Percentiles rank a stretch among this genome's conserved stretches.
These are phyloP conservation scores for Cylindroiulus punctatus DNA, from an alignment of 2,888 invertebrate species.

Conservation along the genomic window DNA sequence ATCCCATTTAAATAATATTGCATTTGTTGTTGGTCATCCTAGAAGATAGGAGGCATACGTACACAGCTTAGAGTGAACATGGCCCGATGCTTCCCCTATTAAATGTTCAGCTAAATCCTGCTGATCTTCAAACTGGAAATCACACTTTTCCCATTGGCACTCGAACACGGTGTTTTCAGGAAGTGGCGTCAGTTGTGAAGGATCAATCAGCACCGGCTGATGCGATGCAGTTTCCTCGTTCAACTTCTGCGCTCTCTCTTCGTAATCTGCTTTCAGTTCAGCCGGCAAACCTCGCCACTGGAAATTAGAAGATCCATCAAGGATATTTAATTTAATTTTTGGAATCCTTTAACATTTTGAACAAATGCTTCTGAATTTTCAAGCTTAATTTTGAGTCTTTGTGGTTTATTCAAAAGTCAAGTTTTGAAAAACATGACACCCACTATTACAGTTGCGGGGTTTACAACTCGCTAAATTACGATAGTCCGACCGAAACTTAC, in stretches of 20 bases:
- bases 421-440: too few species aligned
- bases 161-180: slow-evolving; percentile 74
- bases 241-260: slow-evolving; percentile 87
- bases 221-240: slow-evolving; percentile 85
- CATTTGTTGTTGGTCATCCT: too few species aligned
- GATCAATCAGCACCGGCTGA: slow-evolving; percentile 62
- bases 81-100: slow-evolving; percentile 75
- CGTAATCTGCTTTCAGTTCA: slow-evolving; percentile 91
- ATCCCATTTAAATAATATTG: too few species aligned
- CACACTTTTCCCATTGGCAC: slow-evolving; percentile 91
- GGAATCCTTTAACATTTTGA: too few species aligned
- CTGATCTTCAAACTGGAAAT: slow-evolving; percentile 91
- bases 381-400: too few species aligned
- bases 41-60: too few species aligned
- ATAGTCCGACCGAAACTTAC: slow-evolving; percentile 65
- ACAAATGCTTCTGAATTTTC: too few species aligned
- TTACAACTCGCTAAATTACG: too few species aligned
- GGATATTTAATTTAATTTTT: too few species aligned
- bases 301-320: slow-evolving; percentile 57
- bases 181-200: slow-evolving; percentile 63
- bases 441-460: too few species aligned
- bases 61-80: slow-evolving; percentile 64
- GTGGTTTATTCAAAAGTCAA: too few species aligned
- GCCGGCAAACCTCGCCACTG: slow-evolving; percentile 94
- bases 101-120: slow-evolving; percentile 90